These are phyloP conservation scores for Phalloptychus januarius DNA, from an alignment of 2,797 vertebrate species.

Conservation along the genomic window DNA sequence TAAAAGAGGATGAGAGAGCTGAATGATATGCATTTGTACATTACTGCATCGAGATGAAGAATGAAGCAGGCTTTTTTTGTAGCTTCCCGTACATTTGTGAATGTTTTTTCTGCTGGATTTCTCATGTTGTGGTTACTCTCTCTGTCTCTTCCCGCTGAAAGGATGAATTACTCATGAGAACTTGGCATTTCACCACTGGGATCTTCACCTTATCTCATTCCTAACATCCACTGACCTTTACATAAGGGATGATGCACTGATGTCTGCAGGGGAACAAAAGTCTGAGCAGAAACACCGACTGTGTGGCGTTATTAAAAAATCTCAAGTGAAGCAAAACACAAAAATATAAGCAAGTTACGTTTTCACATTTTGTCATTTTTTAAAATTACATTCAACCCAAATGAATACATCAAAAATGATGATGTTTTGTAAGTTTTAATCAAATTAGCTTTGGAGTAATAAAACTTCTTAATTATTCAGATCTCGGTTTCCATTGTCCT, in stretches of 20 bases:
- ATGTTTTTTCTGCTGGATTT: slow-evolving; percentile 7
- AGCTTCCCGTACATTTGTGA: slow-evolving; percentile 10
- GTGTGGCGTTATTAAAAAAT: neutral
- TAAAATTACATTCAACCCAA: neutral
- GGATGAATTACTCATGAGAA: slow-evolving; percentile 44
- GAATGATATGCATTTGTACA: neutral
- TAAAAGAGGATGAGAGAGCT: neutral
- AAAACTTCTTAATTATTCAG: neutral
- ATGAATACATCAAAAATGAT: neutral
- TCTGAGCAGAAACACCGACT: neutral
- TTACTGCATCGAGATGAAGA: neutral
- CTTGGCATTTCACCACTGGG: slow-evolving; percentile 41
- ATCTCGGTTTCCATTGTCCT: neutral
- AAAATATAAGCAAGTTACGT: neutral
- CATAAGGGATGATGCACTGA: neutral
- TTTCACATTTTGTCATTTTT: neutral
- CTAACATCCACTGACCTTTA: slow-evolving; percentile 50
- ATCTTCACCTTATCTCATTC: slow-evolving; percentile 38
- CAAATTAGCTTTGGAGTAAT: neutral
- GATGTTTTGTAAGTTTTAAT: neutral
- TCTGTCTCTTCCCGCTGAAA: neutral
- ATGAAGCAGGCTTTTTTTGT: neutral
- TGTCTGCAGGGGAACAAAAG: neutral
- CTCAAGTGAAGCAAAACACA: neutral
- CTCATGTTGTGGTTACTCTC: slow-evolving; percentile 6